Evolutionary conservation across 2,888 invertebrate species (phyloP).

Genomic region (Chironomus tentans): DNA sequence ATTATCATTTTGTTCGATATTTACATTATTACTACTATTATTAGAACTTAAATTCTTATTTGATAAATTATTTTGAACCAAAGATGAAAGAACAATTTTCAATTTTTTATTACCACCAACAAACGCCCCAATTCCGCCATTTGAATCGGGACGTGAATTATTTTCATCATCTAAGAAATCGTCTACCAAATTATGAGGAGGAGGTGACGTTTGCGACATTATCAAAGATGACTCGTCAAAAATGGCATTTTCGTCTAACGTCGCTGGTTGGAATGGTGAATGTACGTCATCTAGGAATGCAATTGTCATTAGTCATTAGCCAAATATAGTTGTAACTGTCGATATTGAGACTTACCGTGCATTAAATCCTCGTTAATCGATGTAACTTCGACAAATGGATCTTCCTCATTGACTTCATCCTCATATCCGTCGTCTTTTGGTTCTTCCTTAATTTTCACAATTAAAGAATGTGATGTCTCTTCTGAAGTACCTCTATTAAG

Average conservation of each 20-base stretch:
- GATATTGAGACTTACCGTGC: conserved; percentile 34
- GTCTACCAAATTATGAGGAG: neutral
- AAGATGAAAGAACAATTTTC: conserved; percentile 21
- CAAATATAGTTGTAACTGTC: too few relatives aligned
- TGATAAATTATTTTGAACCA: conserved; percentile 15
- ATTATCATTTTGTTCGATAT: conserved; percentile 30
- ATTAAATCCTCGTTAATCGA: conserved; percentile 36
- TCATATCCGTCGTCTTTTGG: conserved; percentile 53
- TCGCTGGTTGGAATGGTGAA: conserved; percentile 17
- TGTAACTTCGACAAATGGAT: conserved; percentile 42
- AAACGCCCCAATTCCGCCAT: neutral
- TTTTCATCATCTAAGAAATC: neutral
- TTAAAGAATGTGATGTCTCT: conserved; percentile 35
- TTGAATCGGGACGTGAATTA: conserved; percentile 8
- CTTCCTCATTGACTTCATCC: conserved; percentile 32
- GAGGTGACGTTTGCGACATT: neutral
- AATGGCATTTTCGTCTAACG: conserved; percentile 5
- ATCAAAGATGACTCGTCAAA: conserved; percentile 13
- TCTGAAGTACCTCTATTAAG: conserved; percentile 29
- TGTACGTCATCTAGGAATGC: conserved; percentile 4
- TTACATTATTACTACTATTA: conserved; percentile 28
- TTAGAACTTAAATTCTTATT: conserved; percentile 18
- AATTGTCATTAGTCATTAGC: neutral
- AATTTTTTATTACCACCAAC: conserved; percentile 16
- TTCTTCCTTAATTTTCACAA: conserved; percentile 60